Evolutionary conservation across 2,113 vertebrate genomes (phyloP).

Genomic region (Cisticola juncidis): DNA sequence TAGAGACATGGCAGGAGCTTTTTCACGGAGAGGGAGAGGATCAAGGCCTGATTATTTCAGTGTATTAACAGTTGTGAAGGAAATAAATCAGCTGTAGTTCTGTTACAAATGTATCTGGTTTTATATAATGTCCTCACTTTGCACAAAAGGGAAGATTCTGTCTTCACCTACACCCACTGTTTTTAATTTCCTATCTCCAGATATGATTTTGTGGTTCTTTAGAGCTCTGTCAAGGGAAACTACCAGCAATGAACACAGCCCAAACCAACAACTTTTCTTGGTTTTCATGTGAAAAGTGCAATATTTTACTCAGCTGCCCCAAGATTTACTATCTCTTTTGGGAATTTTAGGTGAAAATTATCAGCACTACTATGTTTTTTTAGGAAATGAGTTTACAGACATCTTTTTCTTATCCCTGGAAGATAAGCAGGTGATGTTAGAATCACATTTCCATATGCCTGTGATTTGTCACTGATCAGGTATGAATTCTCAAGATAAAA

Average conservation of each 20-base stretch:
- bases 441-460: background rate
- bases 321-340: background rate
- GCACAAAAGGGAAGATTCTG: background rate
- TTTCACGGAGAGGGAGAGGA: background rate
- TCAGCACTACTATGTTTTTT: background rate
- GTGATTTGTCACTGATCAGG: background rate
- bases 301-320: background rate
- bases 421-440: background rate
- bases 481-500: background rate
- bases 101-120: background rate
- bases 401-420: background rate
- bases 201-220: background rate
- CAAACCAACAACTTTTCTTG: background rate
- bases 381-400: background rate
- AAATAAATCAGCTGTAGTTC: background rate
- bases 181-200: background rate
- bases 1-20: background rate
- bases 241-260: background rate
- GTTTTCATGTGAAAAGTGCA: background rate
- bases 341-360: background rate
- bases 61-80: background rate
- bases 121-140: background rate
- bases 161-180: background rate
- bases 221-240: background rate
- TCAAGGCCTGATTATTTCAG: background rate